These are phyloP conservation scores for Tenthredo amoena DNA, from an alignment of 2,888 invertebrate genomes.

Conservation along the genomic window DNA sequence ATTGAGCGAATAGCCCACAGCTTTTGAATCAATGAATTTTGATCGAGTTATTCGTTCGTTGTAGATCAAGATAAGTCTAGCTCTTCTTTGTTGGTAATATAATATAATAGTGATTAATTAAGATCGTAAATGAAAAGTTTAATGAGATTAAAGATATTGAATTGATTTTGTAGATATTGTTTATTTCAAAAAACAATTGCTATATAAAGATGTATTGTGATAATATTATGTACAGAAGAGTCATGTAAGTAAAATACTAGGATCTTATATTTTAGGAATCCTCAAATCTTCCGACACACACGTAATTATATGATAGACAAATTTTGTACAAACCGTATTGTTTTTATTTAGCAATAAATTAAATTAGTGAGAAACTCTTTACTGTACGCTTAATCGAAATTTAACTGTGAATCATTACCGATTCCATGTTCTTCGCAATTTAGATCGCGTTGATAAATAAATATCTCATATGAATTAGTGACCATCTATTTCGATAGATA, in stretches of 20 bases:
- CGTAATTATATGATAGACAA: not conserved
- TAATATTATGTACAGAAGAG: slow-evolving; percentile 69
- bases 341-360: not conserved
- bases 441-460: not conserved
- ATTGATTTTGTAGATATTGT: slow-evolving; percentile 63
- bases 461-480: not conserved
- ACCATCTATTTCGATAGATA: not conserved
- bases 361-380: not conserved
- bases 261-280: slow-evolving; percentile 65
- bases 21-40: slow-evolving; percentile 2
- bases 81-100: not conserved
- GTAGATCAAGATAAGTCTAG: not conserved
- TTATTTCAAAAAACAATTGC: slow-evolving; percentile 70
- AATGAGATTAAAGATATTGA: not conserved
- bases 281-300: slow-evolving; percentile 9
- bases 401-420: slow-evolving; percentile 6
- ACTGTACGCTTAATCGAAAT: slow-evolving; percentile 33
- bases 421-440: not conserved
- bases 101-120: not conserved
- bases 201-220: slow-evolving; percentile 68
- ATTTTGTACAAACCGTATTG: not conserved
- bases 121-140: not conserved
- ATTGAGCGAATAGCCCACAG: not conserved
- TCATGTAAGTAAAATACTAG: slow-evolving; percentile 66
- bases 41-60: not conserved